Evolutionary conservation across 2,113 vertebrate species (phyloP), one percentile per base, ranked within the genome.

Genomic region (Silurus glanis): DNA sequence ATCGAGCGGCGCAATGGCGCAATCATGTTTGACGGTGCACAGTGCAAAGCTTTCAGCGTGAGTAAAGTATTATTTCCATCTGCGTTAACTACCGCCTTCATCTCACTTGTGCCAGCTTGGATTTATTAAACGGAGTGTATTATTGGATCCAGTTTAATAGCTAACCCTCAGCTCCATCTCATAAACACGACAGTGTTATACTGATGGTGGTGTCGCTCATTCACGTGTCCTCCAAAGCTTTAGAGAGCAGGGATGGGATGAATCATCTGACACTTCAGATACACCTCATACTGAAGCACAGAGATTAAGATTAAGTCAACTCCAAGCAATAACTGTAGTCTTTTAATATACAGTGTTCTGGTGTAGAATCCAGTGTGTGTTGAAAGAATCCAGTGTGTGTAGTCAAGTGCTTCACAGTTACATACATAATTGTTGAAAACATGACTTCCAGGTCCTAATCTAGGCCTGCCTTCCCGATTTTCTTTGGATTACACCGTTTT

Each of bases 11-110:
- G 91, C 94, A 93, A 93, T 92, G 93, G 92, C 93, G 94, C 90
- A 88, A 92, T 93, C 91, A 88, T 94, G 94, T 94, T 94, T 95
- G 93, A 95, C 94, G 95, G 96, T 93, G 91, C 94, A 93, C 93
- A 89, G 93, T 95, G 94, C 94, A 92, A 94, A 94, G 90, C 90
- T 88, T 93, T 96, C 95, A 92, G 92, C 94, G 92, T 91, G 90
- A 90, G 87, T 89, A 90, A 93, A 91, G 92, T 93, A 92, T 93
- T 93, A 92, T 94, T 93, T 91, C 88, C 91, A 88, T 92, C 91
- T 92, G 91, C 94, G 93, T 94, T 95, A 94, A 94, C 94, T 94
- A 92, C 90, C 47, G 83, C 83, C 92, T 90, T 88, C 88, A 91
- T 94, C 93, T 93, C 90, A 89, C 85, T 74, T 83, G 88, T 90